Conservation (phyloP, 2,888 invertebrate genomes). For the Oligia latruncula region DNA sequence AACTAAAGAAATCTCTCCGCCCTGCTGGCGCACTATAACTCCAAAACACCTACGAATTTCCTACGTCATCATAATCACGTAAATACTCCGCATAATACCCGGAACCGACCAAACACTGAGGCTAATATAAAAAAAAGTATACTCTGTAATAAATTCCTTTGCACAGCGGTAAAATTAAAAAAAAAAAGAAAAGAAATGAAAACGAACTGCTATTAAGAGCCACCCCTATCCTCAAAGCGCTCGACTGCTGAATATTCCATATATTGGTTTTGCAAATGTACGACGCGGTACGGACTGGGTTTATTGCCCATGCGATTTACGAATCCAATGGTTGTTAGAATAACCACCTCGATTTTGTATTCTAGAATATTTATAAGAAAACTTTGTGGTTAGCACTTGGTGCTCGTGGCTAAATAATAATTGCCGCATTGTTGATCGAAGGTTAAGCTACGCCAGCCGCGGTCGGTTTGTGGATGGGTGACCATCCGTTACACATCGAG, state of each 20-base stretch:
- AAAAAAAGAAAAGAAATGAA: slow-evolving; percentile 15
- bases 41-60: not conserved
- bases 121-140: slow-evolving; percentile 12
- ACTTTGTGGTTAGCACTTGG: not conserved
- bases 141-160: slow-evolving; percentile 21
- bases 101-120: not conserved
- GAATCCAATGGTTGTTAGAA: slow-evolving; percentile 56
- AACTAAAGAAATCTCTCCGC: too few species aligned
- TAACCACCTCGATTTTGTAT: slow-evolving; percentile 51
- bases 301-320: slow-evolving; percentile 58
- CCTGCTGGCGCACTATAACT: too few species aligned
- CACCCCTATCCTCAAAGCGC: slow-evolving; percentile 52
- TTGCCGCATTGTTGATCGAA: not conserved
- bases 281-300: slow-evolving; percentile 49
- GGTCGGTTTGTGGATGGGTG: not conserved
- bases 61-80: too few species aligned
- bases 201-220: slow-evolving; percentile 19
- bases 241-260: slow-evolving; percentile 61
- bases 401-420: not conserved
- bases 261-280: slow-evolving; percentile 66
- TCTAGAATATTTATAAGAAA: slow-evolving; percentile 36
- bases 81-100: not conserved
- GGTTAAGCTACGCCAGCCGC: not conserved
- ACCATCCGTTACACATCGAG: not conserved
- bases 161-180: not conserved